A percentile compares a stretch with the other conserved stretches of the same genome.
Evolutionary conservation across 1,140 invertebrate genomes (phyloP).

Genomic region (Scaptomyza montana): DNA sequence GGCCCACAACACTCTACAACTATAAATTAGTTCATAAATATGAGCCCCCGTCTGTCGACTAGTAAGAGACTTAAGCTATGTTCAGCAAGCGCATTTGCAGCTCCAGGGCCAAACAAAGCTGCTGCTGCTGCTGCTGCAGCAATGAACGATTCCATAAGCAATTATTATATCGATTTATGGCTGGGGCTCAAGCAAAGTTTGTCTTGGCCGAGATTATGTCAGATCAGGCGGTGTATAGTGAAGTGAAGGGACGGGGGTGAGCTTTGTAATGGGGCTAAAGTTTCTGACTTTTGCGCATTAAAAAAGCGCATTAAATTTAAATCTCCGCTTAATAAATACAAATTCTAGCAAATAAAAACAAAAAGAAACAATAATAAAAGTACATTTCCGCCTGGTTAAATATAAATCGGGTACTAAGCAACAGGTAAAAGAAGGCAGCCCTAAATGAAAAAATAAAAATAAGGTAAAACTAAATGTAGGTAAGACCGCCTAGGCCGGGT

Average conservation of each 20-base stretch:
- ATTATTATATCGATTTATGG: constrained; percentile 66
- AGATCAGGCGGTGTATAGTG: not conserved
- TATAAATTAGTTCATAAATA: constrained; percentile 73
- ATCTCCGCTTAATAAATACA: constrained; percentile 48
- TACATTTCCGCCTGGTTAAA: constrained; percentile 49
- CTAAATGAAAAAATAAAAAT: constrained; percentile 23
- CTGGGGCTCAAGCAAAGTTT: constrained; percentile 20
- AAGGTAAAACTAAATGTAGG: constrained; percentile 22
- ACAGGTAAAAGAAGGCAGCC: constrained; percentile 31
- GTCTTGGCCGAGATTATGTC: constrained; percentile 25
- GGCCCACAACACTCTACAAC: constrained; percentile 52
- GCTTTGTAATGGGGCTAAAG: constrained; percentile 37
- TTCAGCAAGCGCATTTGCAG: constrained; percentile 8
- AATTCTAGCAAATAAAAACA: constrained; percentile 33
- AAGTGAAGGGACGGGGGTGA: constrained; percentile 9
- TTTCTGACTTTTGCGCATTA: constrained; percentile 24
- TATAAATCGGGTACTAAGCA: constrained; percentile 27
- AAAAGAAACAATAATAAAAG: constrained; percentile 4
- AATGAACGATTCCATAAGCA: constrained; percentile 75
- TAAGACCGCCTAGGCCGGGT: constrained; percentile 12
- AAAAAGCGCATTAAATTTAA: constrained; percentile 50
- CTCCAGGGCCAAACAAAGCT: constrained; percentile 25
- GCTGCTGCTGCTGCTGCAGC: constrained; percentile 29
- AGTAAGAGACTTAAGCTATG: constrained; percentile 24
- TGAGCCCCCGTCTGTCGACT: constrained; percentile 31